A percentile compares a stretch with the other conserved stretches of the same genome.
Conservation (phyloP, 64 coral and sea anemone species). For the Stichodactyla helianthus region DNA sequence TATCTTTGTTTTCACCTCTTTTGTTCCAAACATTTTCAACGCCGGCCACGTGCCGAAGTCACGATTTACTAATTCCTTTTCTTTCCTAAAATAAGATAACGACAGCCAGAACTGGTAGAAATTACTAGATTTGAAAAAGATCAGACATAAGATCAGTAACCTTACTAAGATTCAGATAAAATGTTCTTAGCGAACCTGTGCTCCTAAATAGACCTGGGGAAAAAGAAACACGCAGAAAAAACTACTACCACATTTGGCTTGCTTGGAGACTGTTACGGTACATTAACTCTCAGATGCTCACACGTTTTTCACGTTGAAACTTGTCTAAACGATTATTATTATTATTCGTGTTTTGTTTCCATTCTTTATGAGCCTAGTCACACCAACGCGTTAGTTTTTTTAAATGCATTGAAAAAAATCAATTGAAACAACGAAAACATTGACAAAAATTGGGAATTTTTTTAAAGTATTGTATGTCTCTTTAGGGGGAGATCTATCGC, state of each 20-base stretch:
- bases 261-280: background rate
- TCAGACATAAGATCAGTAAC: background rate
- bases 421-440: too few species aligned
- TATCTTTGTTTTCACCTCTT: background rate
- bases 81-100: background rate
- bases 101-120: background rate
- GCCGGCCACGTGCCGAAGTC: constrained; percentile 10
- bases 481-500: background rate
- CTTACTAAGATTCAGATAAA: background rate
- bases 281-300: background rate
- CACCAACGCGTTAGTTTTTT: background rate
- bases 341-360: background rate
- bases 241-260: background rate
- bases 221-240: background rate
- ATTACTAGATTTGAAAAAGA: background rate
- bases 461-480: background rate
- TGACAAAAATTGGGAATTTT: too few species aligned
- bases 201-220: background rate
- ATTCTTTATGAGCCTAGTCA: background rate
- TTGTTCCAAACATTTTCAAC: constrained; percentile 6
- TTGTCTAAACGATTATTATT: constrained; percentile 2
- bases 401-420: too few species aligned
- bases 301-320: constrained; percentile 18
- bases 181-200: background rate
- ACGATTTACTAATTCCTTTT: constrained; percentile 4